These are phyloP conservation scores for Sparus aurata DNA, from an alignment of 2,797 vertebrate genomes.

Conservation along the genomic window DNA sequence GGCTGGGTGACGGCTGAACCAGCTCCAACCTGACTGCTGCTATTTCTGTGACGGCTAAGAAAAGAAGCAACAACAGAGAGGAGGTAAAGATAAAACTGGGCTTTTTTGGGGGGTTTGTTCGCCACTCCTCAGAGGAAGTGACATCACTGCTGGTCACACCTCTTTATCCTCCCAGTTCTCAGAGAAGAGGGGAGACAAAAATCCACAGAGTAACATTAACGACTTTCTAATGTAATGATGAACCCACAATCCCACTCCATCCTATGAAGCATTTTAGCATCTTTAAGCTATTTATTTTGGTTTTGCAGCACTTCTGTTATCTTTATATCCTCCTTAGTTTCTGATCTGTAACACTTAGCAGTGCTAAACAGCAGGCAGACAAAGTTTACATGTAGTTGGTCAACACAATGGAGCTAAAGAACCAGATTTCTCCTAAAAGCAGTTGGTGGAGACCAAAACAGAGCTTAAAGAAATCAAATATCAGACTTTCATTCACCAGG, in stretches of 20 bases:
- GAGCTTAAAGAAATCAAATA: too few species aligned
- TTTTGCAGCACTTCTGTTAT: too few species aligned
- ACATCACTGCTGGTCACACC: conserved; percentile 57
- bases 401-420: too few species aligned
- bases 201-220: accelerated
- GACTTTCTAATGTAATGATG: not conserved
- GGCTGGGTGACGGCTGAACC: conserved; percentile 32
- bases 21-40: conserved; percentile 66
- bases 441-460: too few species aligned
- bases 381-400: too few species aligned
- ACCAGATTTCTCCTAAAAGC: too few species aligned
- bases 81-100: conserved; percentile 9
- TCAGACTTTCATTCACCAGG: too few species aligned
- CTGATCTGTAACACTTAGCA: too few species aligned
- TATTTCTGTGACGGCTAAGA: conserved; percentile 82
- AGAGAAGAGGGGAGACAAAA: not conserved
- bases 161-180: conserved; percentile 27
- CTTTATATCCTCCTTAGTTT: too few species aligned
- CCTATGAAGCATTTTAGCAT: not conserved
- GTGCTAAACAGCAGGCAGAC: too few species aligned
- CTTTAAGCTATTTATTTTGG: too few species aligned
- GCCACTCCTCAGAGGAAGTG: conserved; percentile 53
- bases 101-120: conserved; percentile 24
- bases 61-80: conserved; percentile 53
- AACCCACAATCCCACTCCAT: not conserved